Evolutionary conservation across 2,797 vertebrate species (phyloP).

Genomic region (Alexandromys oeconomus): DNA sequence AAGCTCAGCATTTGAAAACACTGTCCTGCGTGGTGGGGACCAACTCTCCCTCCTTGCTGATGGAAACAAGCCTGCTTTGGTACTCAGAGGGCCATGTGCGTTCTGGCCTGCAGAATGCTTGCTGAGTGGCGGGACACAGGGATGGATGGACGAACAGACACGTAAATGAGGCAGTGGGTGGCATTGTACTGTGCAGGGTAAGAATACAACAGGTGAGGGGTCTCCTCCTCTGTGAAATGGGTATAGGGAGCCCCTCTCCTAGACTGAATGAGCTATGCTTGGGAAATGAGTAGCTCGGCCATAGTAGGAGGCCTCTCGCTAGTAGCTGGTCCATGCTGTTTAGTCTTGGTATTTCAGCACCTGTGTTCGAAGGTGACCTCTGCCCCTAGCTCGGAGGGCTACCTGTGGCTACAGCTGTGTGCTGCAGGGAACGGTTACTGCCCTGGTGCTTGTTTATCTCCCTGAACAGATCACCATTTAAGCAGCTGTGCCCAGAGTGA

Average conservation of each 20-base stretch:
- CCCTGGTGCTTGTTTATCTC: not conserved
- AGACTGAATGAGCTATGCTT: not conserved
- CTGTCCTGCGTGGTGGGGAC: not conserved
- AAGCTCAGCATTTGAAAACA: not conserved
- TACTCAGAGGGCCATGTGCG: rapidly evolving
- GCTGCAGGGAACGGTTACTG: not conserved
- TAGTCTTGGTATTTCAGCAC: not conserved
- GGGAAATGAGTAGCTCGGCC: not conserved
- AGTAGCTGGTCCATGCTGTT: not conserved
- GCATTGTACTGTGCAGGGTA: not conserved
- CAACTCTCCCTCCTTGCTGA: not conserved
- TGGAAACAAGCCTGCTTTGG: rapidly evolving
- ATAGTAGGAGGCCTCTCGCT: not conserved
- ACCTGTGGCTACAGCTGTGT: not conserved
- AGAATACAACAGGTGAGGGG: not conserved
- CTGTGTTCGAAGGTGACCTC: not conserved
- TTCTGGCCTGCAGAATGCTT: not conserved
- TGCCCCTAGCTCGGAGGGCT: not conserved
- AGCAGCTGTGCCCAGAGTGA: not conserved
- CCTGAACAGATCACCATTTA: not conserved
- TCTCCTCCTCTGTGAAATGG: not conserved
- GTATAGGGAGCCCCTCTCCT: not conserved
- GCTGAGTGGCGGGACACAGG: not conserved
- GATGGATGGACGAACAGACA: not conserved
- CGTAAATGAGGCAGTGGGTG: not conserved